These are phyloP conservation scores for Trissolcus japonicus DNA, from an alignment of 2,888 invertebrate genomes.

Conservation along the genomic window DNA sequence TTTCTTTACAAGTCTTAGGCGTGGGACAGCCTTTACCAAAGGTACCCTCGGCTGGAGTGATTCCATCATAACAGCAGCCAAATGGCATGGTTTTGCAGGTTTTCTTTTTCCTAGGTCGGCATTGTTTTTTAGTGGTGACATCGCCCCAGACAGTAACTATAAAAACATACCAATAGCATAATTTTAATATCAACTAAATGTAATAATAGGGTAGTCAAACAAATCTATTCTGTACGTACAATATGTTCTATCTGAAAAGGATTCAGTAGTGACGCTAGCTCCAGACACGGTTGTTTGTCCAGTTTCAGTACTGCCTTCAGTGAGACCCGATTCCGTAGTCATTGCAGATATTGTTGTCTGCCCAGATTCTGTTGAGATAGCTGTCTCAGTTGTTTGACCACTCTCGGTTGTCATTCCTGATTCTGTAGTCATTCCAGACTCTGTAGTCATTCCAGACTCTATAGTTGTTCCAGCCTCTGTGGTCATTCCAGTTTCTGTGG, in stretches of 20 bases:
- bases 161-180: not conserved
- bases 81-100: slow-evolving; percentile 82
- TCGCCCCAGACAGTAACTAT: slow-evolving; percentile 24
- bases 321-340: no score
- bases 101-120: slow-evolving; percentile 79
- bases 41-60: slow-evolving; percentile 86
- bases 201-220: not conserved
- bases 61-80: slow-evolving; percentile 91
- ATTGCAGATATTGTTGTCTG: not conserved
- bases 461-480: slow-evolving; percentile 5
- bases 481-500: slow-evolving; percentile 12
- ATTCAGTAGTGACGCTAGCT: not conserved
- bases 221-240: not conserved
- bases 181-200: not conserved
- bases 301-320: not conserved
- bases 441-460: slow-evolving; percentile 7
- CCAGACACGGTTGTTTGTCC: slow-evolving; percentile 39
- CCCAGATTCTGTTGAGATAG: not conserved
- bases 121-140: slow-evolving; percentile 77
- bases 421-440: slow-evolving; percentile 6
- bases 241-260: slow-evolving; percentile 6
- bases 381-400: not conserved
- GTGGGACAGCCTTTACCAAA: slow-evolving; percentile 87
- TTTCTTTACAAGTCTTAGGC: slow-evolving; percentile 85
- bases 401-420: slow-evolving; percentile 11